Evolutionary conservation across 2,888 invertebrate species (phyloP).

Genomic region (Doris montereyensis): DNA sequence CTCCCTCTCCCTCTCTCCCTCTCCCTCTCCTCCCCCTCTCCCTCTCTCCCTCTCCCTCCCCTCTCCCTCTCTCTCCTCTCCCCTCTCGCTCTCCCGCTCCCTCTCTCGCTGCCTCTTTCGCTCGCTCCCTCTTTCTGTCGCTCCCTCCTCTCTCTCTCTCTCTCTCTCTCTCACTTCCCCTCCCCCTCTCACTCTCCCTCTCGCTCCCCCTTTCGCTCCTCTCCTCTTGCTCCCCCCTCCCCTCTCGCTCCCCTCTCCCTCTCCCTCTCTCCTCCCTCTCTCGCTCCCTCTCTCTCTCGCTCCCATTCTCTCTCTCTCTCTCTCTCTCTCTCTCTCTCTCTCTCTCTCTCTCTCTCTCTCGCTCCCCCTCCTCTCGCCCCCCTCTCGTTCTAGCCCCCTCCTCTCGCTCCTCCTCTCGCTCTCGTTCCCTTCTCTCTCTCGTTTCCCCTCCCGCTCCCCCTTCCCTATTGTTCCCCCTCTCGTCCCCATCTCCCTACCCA

Average conservation of each 20-base stretch:
- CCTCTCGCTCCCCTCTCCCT: not conserved
- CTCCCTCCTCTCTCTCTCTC: not conserved
- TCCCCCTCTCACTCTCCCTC: not conserved
- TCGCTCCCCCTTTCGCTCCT: not conserved
- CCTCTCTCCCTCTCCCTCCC: not conserved
- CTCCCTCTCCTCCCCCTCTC: not conserved
- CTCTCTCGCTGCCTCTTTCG: not conserved
- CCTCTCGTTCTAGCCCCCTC: not conserved
- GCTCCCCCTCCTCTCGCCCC: not conserved
- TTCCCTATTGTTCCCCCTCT: not conserved
- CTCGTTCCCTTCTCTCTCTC: not conserved
- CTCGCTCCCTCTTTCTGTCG: not conserved
- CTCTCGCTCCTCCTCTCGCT: not conserved
- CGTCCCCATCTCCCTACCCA: not conserved
- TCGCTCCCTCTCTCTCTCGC: not conserved
- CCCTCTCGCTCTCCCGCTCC: not conserved
- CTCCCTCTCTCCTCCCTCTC: not conserved
- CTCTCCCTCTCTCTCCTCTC: not conserved
- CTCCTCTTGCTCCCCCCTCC: not conserved
- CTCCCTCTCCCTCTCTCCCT: not conserved
- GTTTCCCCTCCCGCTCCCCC: not conserved
- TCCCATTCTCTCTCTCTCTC: not conserved
- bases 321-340: not conserved
- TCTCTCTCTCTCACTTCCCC: not conserved
- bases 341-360: not conserved